Evolutionary conservation across 2,888 invertebrate species (phyloP).

Genomic region (Amaurobius ferox): DNA sequence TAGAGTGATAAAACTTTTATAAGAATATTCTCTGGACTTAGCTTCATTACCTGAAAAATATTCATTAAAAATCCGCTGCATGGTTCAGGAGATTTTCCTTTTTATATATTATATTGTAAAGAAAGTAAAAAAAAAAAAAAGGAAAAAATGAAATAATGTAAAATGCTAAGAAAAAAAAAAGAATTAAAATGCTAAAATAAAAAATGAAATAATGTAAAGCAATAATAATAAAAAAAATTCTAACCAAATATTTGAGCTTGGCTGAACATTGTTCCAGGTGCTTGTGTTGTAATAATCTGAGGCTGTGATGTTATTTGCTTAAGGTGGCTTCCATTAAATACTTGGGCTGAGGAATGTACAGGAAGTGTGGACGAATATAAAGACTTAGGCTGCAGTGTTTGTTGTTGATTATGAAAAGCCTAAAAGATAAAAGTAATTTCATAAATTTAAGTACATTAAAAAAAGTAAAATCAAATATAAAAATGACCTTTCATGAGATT

Average conservation of each 20-base stretch:
- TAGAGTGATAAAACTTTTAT: too few relatives aligned
- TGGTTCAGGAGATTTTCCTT: too few relatives aligned
- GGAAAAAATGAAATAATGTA: not conserved
- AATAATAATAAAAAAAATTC: not conserved
- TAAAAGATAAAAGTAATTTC: not conserved
- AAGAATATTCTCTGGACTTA: too few relatives aligned
- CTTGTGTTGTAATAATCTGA: slow-evolving; percentile 80
- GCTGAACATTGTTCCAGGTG: slow-evolving; percentile 81
- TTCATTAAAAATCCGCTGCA: too few relatives aligned
- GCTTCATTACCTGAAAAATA: too few relatives aligned
- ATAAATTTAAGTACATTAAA: too few relatives aligned
- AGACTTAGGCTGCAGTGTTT: slow-evolving; percentile 73
- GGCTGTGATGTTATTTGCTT: slow-evolving; percentile 75
- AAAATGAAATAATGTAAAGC: not conserved
- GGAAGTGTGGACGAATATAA: slow-evolving; percentile 56
- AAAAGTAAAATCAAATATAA: too few relatives aligned
- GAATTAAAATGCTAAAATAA: not conserved
- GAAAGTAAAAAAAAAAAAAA: not conserved
- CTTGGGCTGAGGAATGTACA: slow-evolving; percentile 71
- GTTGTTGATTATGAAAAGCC: slow-evolving; percentile 50
- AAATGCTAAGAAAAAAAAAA: not conserved
- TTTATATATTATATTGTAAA: too few relatives aligned
- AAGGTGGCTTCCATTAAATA: slow-evolving; percentile 73
- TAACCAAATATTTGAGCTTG: slow-evolving; percentile 83
- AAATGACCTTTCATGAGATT: too few relatives aligned